These are phyloP conservation scores for Oncorhynchus gorbuscha DNA, from an alignment of 2,113 vertebrate genomes.

Conservation along the genomic window DNA sequence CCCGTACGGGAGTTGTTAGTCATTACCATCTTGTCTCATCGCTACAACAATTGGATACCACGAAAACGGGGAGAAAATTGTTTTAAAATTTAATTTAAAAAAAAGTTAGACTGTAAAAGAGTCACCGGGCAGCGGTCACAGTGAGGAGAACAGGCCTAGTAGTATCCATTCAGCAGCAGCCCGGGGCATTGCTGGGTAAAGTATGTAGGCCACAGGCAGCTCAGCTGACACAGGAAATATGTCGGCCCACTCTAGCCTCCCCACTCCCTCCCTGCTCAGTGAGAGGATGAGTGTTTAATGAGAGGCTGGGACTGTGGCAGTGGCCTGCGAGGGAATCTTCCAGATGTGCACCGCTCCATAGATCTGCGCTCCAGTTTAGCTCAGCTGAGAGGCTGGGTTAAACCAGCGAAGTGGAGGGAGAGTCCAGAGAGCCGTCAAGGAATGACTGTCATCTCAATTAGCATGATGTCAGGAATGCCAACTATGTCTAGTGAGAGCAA, in stretches of 20 bases:
- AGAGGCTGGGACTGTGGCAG: too few species aligned
- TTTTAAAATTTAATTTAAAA: too few species aligned
- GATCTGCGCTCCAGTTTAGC: too few species aligned
- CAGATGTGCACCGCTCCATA: too few species aligned
- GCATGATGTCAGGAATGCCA: slow-evolving; percentile 51
- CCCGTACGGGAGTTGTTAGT: too few species aligned
- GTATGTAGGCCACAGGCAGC: background rate
- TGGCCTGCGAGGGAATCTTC: too few species aligned
- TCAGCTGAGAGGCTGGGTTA: background rate
- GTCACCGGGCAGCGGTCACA: background rate
- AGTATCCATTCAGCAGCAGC: background rate
- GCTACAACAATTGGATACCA: too few species aligned
- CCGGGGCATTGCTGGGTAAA: background rate
- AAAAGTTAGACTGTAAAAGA: background rate
- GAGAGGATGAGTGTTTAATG: too few species aligned
- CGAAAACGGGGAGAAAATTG: too few species aligned
- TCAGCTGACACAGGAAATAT: background rate
- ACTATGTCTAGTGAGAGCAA: slow-evolving; percentile 31
- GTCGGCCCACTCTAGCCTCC: too few species aligned
- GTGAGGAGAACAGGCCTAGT: background rate
- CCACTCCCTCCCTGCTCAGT: too few species aligned
- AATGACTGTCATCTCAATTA: slow-evolving; percentile 10
- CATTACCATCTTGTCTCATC: too few species aligned
- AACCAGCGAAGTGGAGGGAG: background rate
- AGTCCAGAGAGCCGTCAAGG: background rate